Percentiles rank a stretch among this genome's conserved stretches.
These are phyloP conservation scores for Hybos culiciformis DNA, from an alignment of 2,888 invertebrate genomes.

Conservation along the genomic window DNA sequence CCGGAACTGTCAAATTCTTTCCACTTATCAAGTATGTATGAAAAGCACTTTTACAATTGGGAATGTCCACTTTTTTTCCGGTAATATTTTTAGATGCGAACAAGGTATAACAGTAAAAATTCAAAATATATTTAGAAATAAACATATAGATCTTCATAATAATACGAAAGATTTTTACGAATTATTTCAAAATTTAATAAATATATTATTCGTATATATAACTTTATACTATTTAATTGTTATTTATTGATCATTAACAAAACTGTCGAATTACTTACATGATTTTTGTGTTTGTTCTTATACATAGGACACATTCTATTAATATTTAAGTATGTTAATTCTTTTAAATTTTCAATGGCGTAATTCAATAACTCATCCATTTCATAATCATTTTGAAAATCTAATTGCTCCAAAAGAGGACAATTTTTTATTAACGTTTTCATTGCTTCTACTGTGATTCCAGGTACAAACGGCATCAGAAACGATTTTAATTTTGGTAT, in stretches of 20 bases:
- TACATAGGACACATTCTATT: background rate
- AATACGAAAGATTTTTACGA: no score
- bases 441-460: background rate
- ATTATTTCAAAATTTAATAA: no score
- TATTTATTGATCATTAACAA: background rate
- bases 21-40: no score
- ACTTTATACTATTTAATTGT: background rate
- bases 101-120: no score
- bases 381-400: background rate
- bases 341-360: background rate
- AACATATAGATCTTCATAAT: no score
- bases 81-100: no score
- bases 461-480: background rate
- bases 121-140: no score
- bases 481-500: background rate
- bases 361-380: background rate
- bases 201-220: background rate
- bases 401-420: background rate
- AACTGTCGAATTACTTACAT: background rate
- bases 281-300: background rate
- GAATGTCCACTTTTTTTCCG: no score
- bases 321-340: background rate
- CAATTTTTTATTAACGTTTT: background rate
- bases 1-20: no score
- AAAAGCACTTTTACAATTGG: no score